Evolutionary conservation across 1,140 invertebrate genomes (phyloP), one percentile per base, ranked within the genome.

Genomic region (Harlomillsia oculata): DNA sequence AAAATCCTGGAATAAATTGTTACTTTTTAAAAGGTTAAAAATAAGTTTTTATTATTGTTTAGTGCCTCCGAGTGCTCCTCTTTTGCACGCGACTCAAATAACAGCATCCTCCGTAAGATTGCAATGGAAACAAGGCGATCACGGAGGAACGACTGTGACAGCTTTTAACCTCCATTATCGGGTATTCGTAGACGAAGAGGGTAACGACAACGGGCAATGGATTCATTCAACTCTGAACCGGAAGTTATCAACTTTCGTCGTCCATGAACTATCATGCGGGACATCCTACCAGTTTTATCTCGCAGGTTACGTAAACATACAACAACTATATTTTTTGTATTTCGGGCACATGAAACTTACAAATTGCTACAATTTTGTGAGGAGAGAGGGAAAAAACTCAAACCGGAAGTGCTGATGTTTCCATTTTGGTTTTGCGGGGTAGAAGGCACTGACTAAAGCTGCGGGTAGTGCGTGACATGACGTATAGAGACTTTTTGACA

Each of bases 201-300:
- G 80, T 80, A 75, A 76, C 55, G 76, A 78, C 58, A 71, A 73
- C 29, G 45, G 45, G 28, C n/a, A n/a, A n/a, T n/a, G n/a, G n/a
- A n/a, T n/a, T n/a, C n/a, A n/a, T n/a, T n/a, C n/a, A n/a, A 71
- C 70, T 62, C 59, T 76, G 28, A 73, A 71, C 51, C 69, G 68
- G 25, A 69, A 67, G 25, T 69, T 68, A 26, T 70, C 54, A 40
- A 77, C 74, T 18, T 77, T 78, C 63, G 73, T 76, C 1, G 67
- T 80, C 14, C 71, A 74, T n/a, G 71, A 73, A 4, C 66, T 82
- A 32, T 70, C 74, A 28, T 83, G 80, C 67, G 80, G 80, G 0
- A 78, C 78, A 3, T 70, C 68, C 29, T 82, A 82, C 65, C 74
- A 76, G 55, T 78, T 81, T 62, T 68, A 71, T 29, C 58, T 70